phyloP scores from a whole-genome alignment of 2,888 invertebrate genomes.

The Pollenia angustigena region DNA sequence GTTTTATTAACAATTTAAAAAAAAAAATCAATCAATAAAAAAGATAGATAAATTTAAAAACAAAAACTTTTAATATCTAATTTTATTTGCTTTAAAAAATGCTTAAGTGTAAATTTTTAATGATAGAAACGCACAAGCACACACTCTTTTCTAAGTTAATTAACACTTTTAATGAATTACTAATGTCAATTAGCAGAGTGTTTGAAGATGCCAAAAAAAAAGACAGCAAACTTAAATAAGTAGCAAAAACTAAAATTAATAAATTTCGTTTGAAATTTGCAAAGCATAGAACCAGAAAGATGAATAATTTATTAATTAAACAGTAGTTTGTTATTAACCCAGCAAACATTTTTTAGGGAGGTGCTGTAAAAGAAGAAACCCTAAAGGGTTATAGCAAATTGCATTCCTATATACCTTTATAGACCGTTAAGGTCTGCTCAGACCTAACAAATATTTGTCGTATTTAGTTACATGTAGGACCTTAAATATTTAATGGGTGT shows the following conservation, averaged over 20 bases:
- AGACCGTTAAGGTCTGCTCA: too few relatives aligned
- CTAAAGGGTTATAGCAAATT: too few relatives aligned
- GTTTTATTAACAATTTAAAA: constrained; percentile 32
- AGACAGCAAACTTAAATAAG: neutral
- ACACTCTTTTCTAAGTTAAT: constrained; percentile 21
- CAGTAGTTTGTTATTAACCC: neutral
- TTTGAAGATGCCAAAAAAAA: constrained; percentile 17
- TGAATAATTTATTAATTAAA: neutral
- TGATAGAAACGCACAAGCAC: neutral
- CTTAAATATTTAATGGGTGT: too few relatives aligned
- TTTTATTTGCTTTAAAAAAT: neutral
- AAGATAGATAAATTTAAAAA: neutral
- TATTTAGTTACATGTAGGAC: too few relatives aligned
- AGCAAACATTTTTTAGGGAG: neutral
- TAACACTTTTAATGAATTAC: constrained; percentile 48
- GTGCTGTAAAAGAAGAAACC: too few relatives aligned
- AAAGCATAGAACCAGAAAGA: neutral
- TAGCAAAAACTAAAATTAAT: constrained; percentile 59
- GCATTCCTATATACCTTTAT: too few relatives aligned
- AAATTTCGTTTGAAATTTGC: constrained; percentile 29
- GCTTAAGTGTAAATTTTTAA: constrained; percentile 38
- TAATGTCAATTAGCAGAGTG: constrained; percentile 29
- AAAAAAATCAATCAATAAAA: constrained; percentile 5
- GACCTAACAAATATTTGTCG: too few relatives aligned
- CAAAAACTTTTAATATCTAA: neutral